Conservation (phyloP, 2,797 vertebrate species). For the Diplodus puntazzo region DNA sequence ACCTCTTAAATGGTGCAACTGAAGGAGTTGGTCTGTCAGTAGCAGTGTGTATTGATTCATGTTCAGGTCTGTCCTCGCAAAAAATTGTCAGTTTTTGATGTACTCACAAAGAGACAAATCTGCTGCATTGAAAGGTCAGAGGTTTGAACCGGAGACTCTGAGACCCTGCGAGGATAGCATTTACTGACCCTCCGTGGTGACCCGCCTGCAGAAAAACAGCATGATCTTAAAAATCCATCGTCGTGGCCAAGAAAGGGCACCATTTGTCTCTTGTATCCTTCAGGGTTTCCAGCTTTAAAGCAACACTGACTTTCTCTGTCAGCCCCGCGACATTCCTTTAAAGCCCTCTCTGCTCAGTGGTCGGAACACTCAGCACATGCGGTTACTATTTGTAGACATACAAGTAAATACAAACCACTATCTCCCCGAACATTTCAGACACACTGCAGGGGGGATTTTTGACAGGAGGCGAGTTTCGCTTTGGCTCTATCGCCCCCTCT, state of each 20-base stretch:
- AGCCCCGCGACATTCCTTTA: conserved; percentile 3
- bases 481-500: conserved; percentile 33
- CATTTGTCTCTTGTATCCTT: conserved; percentile 1
- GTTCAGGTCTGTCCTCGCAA: neutral
- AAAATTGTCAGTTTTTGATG: neutral
- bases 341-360: conserved; percentile 7
- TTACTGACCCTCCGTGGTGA: neutral
- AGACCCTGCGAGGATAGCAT: neutral
- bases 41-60: too few relatives aligned
- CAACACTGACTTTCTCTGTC: neutral
- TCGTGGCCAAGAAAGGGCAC: conserved; percentile 7
- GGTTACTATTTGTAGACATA: conserved; percentile 34
- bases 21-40: too few relatives aligned
- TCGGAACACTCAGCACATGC: conserved; percentile 19
- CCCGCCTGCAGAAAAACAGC: neutral
- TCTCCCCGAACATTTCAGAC: conserved; percentile 38
- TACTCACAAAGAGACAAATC: neutral
- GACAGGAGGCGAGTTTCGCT: conserved; percentile 38
- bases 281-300: neutral
- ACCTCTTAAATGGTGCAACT: neutral
- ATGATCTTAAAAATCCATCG: conserved; percentile 16
- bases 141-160: neutral
- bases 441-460: conserved; percentile 33
- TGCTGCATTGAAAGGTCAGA: neutral
- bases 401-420: conserved; percentile 29